These are phyloP conservation scores for Geotrypetes seraphini DNA, from an alignment of 2,797 vertebrate genomes.

Conservation along the genomic window DNA sequence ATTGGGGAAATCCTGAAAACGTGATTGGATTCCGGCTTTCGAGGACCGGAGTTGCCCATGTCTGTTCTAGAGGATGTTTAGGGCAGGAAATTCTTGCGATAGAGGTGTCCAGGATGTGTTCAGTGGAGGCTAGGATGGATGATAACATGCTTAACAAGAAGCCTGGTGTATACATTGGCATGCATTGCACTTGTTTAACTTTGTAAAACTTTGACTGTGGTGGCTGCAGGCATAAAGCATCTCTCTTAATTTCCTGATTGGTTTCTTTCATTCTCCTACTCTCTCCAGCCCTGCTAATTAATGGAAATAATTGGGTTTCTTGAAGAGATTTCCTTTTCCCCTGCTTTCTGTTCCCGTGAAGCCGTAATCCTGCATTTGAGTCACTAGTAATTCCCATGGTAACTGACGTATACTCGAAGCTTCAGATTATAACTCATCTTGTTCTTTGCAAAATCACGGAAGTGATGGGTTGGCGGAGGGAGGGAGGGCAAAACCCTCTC, in stretches of 20 bases:
- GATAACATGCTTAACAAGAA: too few relatives aligned
- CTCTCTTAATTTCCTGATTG: conserved; percentile 40
- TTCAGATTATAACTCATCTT: conserved; percentile 53
- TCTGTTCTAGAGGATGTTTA: too few relatives aligned
- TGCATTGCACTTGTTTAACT: not conserved
- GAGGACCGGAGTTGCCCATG: too few relatives aligned
- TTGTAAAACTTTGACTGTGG: not conserved
- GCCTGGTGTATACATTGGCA: not conserved
- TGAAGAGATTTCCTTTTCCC: conserved; percentile 49
- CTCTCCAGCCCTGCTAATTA: conserved; percentile 55
- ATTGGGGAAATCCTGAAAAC: too few relatives aligned
- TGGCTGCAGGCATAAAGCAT: conserved; percentile 9
- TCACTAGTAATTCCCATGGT: conserved; percentile 55
- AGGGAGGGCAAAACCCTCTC: not conserved
- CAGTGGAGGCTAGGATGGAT: too few relatives aligned
- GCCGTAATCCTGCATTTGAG: conserved; percentile 46
- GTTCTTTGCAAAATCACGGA: too few relatives aligned
- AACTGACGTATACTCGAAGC: conserved; percentile 56
- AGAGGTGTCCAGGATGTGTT: too few relatives aligned
- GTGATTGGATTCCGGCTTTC: too few relatives aligned
- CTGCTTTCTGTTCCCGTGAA: conserved; percentile 41
- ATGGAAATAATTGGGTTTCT: conserved; percentile 44
- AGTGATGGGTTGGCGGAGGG: conserved; percentile 21
- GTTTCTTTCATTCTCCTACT: conserved; percentile 5
- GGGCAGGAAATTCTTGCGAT: too few relatives aligned